Evolutionary conservation across 1,140 invertebrate genomes (phyloP), one percentile per base, ranked within the genome.

Genomic region (Cotesia chilonis): DNA sequence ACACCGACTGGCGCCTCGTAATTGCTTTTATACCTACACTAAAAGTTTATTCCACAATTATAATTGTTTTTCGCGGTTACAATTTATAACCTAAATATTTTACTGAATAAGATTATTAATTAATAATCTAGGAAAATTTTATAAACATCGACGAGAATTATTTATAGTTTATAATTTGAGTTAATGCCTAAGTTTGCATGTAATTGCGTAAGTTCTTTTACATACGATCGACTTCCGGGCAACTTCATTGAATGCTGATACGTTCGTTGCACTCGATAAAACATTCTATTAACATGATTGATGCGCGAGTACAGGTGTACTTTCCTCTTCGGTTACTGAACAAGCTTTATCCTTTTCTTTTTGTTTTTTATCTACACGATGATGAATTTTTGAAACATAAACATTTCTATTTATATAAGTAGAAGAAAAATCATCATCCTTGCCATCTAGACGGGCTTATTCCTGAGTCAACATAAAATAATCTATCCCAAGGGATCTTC

Each of bases 1-100:
- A 68, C 71, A 68, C 52, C 69, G 74, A 73, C 71, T 77, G 76
- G 76, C 76, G 76, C 76, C 76, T 75, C 71, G 54, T 77, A 77
- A 77, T 75, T 77, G 73, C 65, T 28, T 67, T 17, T 63, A 57
- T 73, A 71, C 68, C 41, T 68, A 64, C 37, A 55, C 37, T 59
- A 38, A 51, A 47, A 59, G 47, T 67, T 47, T 54, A 72, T 74
- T 76, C 61, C 73, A 59, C 71, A 75, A 75, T 55, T 71, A 71
- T 74, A 69, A 72, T 75, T 77, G 73, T 69, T 55, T 55, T 35
- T 38, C 63, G 63, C 17, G 36, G 36, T 65, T 38, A 41, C 17
- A 47, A 10, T 28, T 28, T 28, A 38, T 65, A 20, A 12, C 4
- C 36, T 7, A 36, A 14, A 64, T 5, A 35, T 60, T 64, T 64